Conservation (phyloP, 2,797 vertebrate genomes). For the Carduelis carduelis region DNA sequence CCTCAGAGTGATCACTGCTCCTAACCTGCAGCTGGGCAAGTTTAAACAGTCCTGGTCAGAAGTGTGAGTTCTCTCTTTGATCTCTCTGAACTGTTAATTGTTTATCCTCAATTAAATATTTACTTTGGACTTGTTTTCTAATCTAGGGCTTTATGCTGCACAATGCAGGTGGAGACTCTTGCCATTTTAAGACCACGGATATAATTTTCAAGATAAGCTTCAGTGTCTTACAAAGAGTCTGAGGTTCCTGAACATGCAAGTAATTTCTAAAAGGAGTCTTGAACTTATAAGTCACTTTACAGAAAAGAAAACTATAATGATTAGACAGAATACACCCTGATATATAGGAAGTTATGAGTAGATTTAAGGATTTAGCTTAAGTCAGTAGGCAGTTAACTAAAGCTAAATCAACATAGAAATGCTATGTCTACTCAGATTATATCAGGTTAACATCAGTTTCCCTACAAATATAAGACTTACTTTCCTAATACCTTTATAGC, state of each 20-base stretch:
- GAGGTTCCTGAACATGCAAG: background rate
- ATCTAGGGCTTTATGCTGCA: background rate
- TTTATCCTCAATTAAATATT: slow-evolving; percentile 43
- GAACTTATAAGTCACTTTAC: background rate
- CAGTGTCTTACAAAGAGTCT: background rate
- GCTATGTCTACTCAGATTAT: background rate
- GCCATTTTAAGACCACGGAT: background rate
- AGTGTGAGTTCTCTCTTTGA: slow-evolving; percentile 5
- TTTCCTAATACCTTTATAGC: background rate
- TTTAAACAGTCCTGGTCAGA: slow-evolving; percentile 6
- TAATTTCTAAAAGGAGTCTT: background rate
- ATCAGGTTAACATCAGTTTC: background rate
- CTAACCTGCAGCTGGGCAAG: background rate
- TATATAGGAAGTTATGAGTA: background rate
- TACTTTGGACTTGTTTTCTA: slow-evolving; percentile 36
- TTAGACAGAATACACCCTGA: background rate
- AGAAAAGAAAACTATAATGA: background rate
- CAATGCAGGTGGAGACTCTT: background rate
- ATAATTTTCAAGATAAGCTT: background rate
- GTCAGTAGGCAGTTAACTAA: background rate
- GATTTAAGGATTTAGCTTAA: slow-evolving; percentile 28
- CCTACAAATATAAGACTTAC: background rate
- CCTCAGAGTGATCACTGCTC: background rate
- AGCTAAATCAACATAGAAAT: background rate
- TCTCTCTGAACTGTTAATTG: slow-evolving; percentile 9